Evolutionary conservation across 2,113 vertebrate species (phyloP).

Genomic region (Anas platyrhynchos): DNA sequence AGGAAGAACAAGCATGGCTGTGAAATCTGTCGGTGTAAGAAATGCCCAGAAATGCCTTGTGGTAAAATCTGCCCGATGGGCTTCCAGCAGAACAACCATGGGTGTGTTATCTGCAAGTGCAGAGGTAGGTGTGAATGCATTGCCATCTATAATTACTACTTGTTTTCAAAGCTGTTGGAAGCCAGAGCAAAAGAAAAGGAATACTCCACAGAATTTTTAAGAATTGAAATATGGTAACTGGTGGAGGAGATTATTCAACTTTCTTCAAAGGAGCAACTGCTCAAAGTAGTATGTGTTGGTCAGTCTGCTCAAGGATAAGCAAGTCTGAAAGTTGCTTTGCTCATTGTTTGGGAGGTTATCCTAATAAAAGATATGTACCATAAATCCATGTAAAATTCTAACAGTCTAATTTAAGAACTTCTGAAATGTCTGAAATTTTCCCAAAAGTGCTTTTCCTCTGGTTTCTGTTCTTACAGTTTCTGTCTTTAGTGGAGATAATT

Average conservation of each 20-base stretch:
- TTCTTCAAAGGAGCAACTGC: neutral
- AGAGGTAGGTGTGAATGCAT: conserved; percentile 76
- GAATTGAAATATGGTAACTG: neutral
- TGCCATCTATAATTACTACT: neutral
- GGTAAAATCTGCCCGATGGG: conserved; percentile 87
- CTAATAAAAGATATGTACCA: too few relatives aligned
- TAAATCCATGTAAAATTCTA: neutral
- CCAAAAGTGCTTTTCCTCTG: neutral
- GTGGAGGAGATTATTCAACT: neutral
- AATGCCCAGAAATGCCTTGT: conserved; percentile 86
- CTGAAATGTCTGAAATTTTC: neutral
- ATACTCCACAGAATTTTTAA: neutral
- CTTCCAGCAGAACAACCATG: conserved; percentile 85
- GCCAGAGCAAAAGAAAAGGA: neutral
- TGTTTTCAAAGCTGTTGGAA: neutral
- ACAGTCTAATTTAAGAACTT: neutral
- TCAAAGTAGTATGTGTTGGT: too few relatives aligned
- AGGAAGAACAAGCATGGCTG: conserved; percentile 94
- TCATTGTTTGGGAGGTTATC: too few relatives aligned
- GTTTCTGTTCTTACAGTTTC: neutral
- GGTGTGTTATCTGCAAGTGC: conserved; percentile 87
- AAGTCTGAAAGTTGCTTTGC: too few relatives aligned
- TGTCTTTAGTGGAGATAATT: too few relatives aligned
- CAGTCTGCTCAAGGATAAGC: too few relatives aligned
- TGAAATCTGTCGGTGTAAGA: conserved; percentile 90